Conservation (phyloP, 1,140 invertebrate genomes). For the Nixonia krombeini region DNA sequence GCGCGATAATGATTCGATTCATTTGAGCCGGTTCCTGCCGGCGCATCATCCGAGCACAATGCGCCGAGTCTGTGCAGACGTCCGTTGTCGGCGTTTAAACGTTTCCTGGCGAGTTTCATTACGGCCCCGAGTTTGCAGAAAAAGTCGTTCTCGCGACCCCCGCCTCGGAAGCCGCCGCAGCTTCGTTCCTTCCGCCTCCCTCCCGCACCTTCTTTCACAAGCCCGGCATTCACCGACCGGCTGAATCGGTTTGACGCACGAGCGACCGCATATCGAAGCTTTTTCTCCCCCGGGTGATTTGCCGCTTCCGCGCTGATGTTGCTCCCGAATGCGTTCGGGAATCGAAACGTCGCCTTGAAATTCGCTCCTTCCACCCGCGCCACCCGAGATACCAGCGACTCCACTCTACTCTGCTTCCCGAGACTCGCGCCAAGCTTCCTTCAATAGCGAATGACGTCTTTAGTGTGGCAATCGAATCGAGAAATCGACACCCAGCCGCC, state of each 20-base stretch:
- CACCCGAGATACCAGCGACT: no score
- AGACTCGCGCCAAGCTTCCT: no score
- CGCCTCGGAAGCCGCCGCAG: conserved; percentile 19
- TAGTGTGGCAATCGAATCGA: no score
- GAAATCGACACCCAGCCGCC: no score
- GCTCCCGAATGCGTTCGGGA: not conserved
- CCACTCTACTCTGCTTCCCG: no score
- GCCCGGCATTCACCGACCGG: conserved; percentile 28
- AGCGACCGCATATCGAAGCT: conserved; percentile 21
- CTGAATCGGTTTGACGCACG: conserved; percentile 27
- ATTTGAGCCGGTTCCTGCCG: conserved; percentile 23
- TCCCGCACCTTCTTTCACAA: no score
- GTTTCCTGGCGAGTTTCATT: conserved; percentile 33
- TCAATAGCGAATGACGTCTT: no score
- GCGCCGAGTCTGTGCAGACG: conserved; percentile 16
- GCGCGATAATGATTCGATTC: conserved; percentile 30
- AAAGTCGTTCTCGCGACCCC: conserved; percentile 30
- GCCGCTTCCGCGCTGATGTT: conserved; percentile 4
- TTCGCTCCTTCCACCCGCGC: no score
- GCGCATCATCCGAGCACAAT: conserved; percentile 23
- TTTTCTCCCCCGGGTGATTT: conserved; percentile 10
- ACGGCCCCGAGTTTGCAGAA: conserved; percentile 32
- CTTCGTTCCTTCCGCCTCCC: no score
- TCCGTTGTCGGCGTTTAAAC: conserved; percentile 29
- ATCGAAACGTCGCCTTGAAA: not conserved